Conservation (phyloP, 1,140 invertebrate genomes). For the Formica exsecta region DNA sequence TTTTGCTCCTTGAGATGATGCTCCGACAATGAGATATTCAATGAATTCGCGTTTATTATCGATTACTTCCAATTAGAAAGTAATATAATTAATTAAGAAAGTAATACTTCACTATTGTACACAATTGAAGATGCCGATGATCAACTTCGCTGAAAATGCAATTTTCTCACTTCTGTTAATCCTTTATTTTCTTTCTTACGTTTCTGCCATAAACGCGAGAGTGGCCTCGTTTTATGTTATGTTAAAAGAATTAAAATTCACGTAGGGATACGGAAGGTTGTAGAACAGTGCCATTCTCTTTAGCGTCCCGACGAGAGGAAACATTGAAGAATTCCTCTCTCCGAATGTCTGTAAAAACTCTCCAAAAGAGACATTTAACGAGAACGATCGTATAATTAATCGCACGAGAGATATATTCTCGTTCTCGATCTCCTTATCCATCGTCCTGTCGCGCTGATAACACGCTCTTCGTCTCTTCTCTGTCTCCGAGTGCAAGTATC, state of each 20-base stretch:
- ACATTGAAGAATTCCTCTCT: conserved; percentile 18
- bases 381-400: conserved; percentile 54
- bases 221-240: conserved; percentile 7
- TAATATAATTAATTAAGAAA: conserved; percentile 32
- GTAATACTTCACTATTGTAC: neutral
- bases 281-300: conserved; percentile 32
- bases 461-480: conserved; percentile 16
- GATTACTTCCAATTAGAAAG: neutral
- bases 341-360: conserved; percentile 22
- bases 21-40: conserved; percentile 2
- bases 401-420: neutral
- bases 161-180: conserved; percentile 33
- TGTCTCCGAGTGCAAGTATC: conserved; percentile 30
- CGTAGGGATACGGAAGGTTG: neutral
- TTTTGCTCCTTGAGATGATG: neutral
- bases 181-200: neutral
- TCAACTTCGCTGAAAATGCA: conserved; percentile 42
- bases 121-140: conserved; percentile 20
- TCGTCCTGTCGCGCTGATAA: conserved; percentile 47
- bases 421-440: neutral
- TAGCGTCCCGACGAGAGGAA: neutral
- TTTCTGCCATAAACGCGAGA: conserved; percentile 21
- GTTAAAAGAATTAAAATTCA: conserved; percentile 40
- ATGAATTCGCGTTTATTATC: neutral
- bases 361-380: neutral